These are phyloP conservation scores for Decapterus maruadsi DNA, from an alignment of 2,797 vertebrate genomes.

Conservation along the genomic window DNA sequence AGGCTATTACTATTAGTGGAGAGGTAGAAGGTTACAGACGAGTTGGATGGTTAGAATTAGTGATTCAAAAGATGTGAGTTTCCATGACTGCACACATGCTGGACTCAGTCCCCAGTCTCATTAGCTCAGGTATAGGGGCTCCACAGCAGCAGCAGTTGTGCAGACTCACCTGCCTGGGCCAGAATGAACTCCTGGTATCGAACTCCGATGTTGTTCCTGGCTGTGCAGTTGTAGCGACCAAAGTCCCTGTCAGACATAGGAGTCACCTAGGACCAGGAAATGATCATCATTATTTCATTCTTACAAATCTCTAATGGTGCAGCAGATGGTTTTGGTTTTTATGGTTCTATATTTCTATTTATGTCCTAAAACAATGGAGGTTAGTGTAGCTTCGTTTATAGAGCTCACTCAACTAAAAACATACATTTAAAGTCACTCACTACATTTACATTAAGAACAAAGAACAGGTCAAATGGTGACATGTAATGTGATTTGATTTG, in stretches of 20 bases:
- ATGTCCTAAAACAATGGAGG: background rate
- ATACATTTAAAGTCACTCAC: background rate
- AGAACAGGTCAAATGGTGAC: background rate
- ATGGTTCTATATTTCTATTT: background rate
- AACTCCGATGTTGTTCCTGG: conserved; percentile 95
- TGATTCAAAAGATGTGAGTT: conserved; percentile 18
- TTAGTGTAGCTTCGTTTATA: background rate
- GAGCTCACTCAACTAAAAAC: too few species aligned
- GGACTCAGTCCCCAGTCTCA: conserved; percentile 15
- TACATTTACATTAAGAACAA: too few species aligned
- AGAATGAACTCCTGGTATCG: conserved; percentile 95
- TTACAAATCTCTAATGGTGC: background rate
- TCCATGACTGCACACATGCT: conserved; percentile 35
- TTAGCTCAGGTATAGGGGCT: conserved; percentile 6
- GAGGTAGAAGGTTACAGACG: conserved; percentile 46
- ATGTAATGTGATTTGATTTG: too few species aligned
- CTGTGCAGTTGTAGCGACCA: conserved; percentile 97
- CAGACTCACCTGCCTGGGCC: conserved; percentile 94
- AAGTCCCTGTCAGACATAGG: conserved; percentile 97
- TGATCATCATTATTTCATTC: background rate
- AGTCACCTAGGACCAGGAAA: conserved; percentile 85
- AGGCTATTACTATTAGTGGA: conserved; percentile 61
- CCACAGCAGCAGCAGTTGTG: background rate
- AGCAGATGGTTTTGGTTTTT: background rate
- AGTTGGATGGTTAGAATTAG: conserved; percentile 16